phyloP scores from a whole-genome alignment of 2,888 invertebrate species.

The Idaea dimidiata region DNA sequence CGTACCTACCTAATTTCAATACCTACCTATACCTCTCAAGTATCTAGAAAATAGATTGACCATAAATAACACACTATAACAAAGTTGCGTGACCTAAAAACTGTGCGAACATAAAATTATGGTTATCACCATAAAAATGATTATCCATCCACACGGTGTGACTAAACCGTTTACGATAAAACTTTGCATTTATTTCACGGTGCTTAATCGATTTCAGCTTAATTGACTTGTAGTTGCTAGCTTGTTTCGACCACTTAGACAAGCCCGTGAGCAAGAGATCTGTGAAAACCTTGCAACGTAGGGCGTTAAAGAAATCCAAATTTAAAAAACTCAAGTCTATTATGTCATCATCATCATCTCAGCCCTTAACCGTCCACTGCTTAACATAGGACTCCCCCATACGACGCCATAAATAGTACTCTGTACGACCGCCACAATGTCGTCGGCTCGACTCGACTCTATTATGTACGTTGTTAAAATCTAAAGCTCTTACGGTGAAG shows the following conservation, averaged over 20 bases:
- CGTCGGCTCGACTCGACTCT: too few relatives aligned
- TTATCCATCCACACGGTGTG: conserved; percentile 16
- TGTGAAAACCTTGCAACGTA: too few relatives aligned
- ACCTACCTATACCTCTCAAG: neutral
- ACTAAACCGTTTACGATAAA: conserved; percentile 26
- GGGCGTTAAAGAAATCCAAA: too few relatives aligned
- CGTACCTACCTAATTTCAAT: neutral
- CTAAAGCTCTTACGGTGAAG: too few relatives aligned
- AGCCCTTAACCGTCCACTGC: too few relatives aligned
- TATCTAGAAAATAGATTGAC: neutral
- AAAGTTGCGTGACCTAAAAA: neutral
- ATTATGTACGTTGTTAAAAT: too few relatives aligned
- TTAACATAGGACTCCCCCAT: too few relatives aligned
- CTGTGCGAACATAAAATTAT: neutral
- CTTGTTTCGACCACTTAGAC: neutral
- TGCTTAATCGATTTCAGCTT: conserved; percentile 19
- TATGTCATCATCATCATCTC: too few relatives aligned
- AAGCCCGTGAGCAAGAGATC: too few relatives aligned
- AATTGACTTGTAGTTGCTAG: neutral
- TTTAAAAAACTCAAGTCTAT: too few relatives aligned
- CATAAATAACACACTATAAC: neutral
- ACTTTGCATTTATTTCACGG: conserved; percentile 19
- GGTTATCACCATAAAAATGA: neutral
- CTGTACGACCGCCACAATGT: too few relatives aligned
- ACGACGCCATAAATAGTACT: too few relatives aligned